Evolutionary conservation across 2,113 vertebrate species (phyloP).

Genomic region (Podarcis raffonei): DNA sequence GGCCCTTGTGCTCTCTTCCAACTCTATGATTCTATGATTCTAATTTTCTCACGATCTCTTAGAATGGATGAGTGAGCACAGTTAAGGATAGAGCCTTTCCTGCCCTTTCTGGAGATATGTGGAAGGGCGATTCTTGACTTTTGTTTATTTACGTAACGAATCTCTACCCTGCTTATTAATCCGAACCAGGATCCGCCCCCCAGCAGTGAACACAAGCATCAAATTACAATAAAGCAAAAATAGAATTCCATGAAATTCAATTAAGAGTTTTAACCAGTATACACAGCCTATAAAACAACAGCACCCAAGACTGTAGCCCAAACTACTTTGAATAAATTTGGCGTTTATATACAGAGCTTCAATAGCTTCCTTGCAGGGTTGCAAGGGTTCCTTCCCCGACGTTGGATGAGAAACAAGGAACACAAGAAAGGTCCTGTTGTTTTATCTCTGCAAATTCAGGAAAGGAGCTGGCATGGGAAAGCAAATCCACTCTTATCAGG

Average conservation of each 20-base stretch:
- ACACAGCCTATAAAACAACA: not conserved
- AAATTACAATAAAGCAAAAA: not conserved
- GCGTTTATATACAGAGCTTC: no score
- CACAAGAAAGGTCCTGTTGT: no score
- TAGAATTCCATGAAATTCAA: not conserved
- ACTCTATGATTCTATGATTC: no score
- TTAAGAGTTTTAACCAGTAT: not conserved
- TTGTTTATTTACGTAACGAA: not conserved
- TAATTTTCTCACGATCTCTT: not conserved
- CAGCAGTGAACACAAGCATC: not conserved
- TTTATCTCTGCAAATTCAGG: no score
- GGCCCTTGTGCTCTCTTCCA: no score
- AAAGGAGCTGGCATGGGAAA: no score
- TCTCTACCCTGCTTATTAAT: not conserved
- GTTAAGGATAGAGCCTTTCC: not conserved
- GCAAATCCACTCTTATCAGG: no score
- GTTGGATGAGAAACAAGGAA: no score
- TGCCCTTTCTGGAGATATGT: not conserved
- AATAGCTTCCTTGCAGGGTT: no score
- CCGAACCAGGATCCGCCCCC: accelerated
- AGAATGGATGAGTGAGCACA: not conserved
- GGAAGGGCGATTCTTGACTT: not conserved
- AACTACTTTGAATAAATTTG: not conserved
- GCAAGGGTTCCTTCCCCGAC: no score
- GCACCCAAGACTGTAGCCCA: not conserved